Evolutionary conservation across 2,113 vertebrate species (phyloP), one percentile per base, ranked within the genome.

Genomic region (Chlamydotis undulata): DNA sequence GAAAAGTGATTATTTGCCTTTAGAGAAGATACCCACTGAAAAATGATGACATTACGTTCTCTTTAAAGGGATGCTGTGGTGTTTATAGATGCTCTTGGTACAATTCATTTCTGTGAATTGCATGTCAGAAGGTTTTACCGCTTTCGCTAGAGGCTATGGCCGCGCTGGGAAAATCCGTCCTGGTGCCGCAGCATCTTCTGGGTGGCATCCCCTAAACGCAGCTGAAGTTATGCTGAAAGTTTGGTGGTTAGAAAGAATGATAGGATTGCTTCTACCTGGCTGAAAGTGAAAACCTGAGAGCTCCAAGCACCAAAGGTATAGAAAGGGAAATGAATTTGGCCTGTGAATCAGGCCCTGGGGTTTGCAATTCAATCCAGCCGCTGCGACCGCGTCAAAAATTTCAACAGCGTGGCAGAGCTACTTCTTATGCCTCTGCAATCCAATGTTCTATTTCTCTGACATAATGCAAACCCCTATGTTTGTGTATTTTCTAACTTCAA

Each of bases 11-110:
- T 94, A 64, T 61, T 94, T 96, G 77, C 70, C 91, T 97, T 94
- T 78, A 53, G 88, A 97, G 94, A 89, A 94, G 92, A 95, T 49
- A 80, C 23, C 21, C 57, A 12, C 79, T 95, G 79, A 96, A 97
- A 97, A 96, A 88, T 55, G 67, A 57, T 80, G 90, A 95, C 78
- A 87, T 91, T 78, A 87, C 73, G 47, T 68, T 81, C 64, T 80
- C 84, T 93, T 96, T 89, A 77, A 95, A 83, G 28, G 37, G 75
- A 70, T 83, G 41, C 31, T 85, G 69, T 0, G 5, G 79, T 29
- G 94, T 94, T 96, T 96, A 88, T 60, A 83, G 90, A 85, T 91
- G 67, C 49, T 61, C 37, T 78, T 80, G 56, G 87, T 89, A 86
- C 88, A 39, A 94, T 95, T 95, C 12, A 89, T 87, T 94, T 88